These are phyloP conservation scores for Hipparchia sbordonii DNA, from an alignment of 2,888 invertebrate species.

Conservation along the genomic window DNA sequence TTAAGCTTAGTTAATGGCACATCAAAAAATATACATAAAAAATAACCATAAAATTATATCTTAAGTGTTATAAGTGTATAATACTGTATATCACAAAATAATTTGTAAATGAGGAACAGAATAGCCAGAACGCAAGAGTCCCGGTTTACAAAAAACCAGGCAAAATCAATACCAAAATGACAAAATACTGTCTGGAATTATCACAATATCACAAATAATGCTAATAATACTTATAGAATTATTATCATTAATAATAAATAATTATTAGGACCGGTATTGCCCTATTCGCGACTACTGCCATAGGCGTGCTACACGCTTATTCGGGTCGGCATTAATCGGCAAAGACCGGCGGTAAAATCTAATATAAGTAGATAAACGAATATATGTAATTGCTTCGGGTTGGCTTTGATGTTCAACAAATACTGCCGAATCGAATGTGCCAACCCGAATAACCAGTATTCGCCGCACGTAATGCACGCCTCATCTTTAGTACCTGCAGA, in stretches of 20 bases:
- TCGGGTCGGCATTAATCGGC: too few species aligned
- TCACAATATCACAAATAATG: slow-evolving; percentile 9
- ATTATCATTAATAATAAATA: not conserved
- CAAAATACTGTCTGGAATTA: not conserved
- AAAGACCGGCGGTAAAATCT: too few species aligned
- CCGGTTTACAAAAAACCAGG: not conserved
- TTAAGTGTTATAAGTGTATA: slow-evolving; percentile 26
- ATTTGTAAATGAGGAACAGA: not conserved
- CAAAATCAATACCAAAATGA: not conserved
- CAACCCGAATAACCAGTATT: not conserved
- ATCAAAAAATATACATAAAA: slow-evolving; percentile 11
- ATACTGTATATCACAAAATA: slow-evolving; percentile 34
- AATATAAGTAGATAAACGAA: too few species aligned
- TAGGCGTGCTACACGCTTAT: too few species aligned
- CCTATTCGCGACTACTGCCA: not conserved
- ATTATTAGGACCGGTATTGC: not conserved
- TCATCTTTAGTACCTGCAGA: too few species aligned
- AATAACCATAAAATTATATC: slow-evolving; percentile 24
- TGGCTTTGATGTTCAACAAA: too few species aligned
- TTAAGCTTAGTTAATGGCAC: slow-evolving; percentile 8
- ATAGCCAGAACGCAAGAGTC: not conserved
- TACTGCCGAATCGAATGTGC: too few species aligned
- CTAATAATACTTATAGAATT: not conserved
- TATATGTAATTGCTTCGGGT: too few species aligned
- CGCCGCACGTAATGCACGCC: too few species aligned